These are phyloP conservation scores for Nylanderia fulva DNA, from an alignment of 1,140 invertebrate genomes.

Conservation along the genomic window DNA sequence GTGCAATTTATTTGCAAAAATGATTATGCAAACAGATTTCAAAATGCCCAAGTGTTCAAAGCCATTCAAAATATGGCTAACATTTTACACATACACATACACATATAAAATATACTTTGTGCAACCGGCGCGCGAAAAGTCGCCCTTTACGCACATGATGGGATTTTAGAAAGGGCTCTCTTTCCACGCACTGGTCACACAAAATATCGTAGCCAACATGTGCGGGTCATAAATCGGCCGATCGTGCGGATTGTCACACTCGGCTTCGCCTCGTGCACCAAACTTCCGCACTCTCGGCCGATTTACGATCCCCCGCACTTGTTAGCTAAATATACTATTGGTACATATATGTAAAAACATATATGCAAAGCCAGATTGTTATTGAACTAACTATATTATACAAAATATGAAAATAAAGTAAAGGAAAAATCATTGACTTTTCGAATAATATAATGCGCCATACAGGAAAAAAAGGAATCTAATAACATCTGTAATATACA, in stretches of 20 bases:
- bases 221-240: too few relatives aligned
- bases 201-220: too few relatives aligned
- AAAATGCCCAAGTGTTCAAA: constrained; percentile 85
- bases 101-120: too few relatives aligned
- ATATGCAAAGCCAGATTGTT: constrained; percentile 69
- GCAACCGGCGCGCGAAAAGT: too few relatives aligned
- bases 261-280: too few relatives aligned
- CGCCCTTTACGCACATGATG: too few relatives aligned
- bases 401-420: constrained; percentile 55
- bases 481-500: constrained; percentile 57
- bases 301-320: too few relatives aligned
- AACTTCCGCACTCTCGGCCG: too few relatives aligned
- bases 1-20: constrained; percentile 61
- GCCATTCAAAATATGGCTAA: constrained; percentile 72
- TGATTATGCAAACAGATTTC: constrained; percentile 70
- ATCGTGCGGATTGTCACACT: too few relatives aligned
- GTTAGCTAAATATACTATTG: constrained; percentile 60
- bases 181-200: too few relatives aligned
- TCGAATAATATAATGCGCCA: constrained; percentile 6
- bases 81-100: constrained; percentile 69
- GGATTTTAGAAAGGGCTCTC: too few relatives aligned
- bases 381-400: constrained; percentile 63
- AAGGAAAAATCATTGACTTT: constrained; percentile 43
- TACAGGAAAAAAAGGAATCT: constrained; percentile 18
- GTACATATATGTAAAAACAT: constrained; percentile 55